Base-by-base conservation (phyloP, 2,797 vertebrate genomes). In the Poecilia wingei region DNA sequence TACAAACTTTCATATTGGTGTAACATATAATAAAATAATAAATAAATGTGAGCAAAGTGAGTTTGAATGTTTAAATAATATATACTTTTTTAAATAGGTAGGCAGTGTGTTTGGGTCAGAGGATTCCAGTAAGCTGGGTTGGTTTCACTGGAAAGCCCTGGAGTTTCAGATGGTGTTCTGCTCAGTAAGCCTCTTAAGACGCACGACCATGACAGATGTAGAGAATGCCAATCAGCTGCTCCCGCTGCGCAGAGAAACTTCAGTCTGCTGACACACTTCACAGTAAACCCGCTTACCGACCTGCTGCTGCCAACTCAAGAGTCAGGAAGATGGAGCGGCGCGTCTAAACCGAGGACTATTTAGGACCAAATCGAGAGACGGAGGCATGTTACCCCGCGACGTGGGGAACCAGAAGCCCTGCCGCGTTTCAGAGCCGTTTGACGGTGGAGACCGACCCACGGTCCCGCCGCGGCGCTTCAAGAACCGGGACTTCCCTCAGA, bases 101-200 rank as follows among this genome's bases (percentile, higher is more conserved):
- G 64, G 22, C 78, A 36, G 59, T 64, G 77, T 59, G 16, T 76
- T 10, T 18, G 57, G 86, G 80, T 86, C 87, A 36, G 82, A 84
- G 81, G 80, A 75, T 87, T 85, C 69, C 76, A 74, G 75, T 49
- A 68, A 80, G 88, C 86, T 88, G 66, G 83, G 78, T 72, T 84
- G 39, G 82, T 81, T 85, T 92, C 88, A 76, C 86, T 82, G 75
- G 84, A 90, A 88, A 88, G 83, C 86, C 81, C 33, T 66, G 82
- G 75, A 84, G 86, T 79, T 72, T 90, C 91, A 82, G 72, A 84
- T 88, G 89, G 84, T 8, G 88, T 82, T 64, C 31, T 79, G 84
- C 79, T 49, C 55, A 74, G 2, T 93, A 95, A 94, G 91, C 94
- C 88, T 89, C 91, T 94, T 94, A 92, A 49, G 77, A 73, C 6